Base-by-base conservation (phyloP, 2,888 invertebrate genomes). In the Orthonychiurus folsomi region DNA sequence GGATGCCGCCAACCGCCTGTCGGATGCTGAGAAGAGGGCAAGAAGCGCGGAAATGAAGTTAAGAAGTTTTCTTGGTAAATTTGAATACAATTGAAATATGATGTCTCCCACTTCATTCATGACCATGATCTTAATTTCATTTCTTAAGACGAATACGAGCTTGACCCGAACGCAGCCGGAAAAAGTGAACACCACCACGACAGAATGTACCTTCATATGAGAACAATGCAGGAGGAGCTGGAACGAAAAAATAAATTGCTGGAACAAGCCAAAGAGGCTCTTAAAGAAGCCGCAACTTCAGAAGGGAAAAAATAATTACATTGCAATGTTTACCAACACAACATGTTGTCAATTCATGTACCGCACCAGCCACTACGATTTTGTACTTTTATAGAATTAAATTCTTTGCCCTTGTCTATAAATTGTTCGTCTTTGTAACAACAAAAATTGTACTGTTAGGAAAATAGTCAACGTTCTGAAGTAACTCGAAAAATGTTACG, bases 41-140 rank as follows among this genome's bases (percentile, higher is more conserved):
- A 67, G 69, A 62, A 70, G 71, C 60, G 57, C 70, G 9, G 71
- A 73, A 62, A 69, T 73, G 70, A 70, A 66, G 56, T 63, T 73
- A 2, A 67, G 63, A 53, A 64, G 66, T 3, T 68, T 73, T 58
- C 63, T 73, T 52, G 69, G 24, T 52, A 9, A 52, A 20, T 23
- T 20, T n/a, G n/a, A n/a, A n/a, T n/a, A n/a, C n/a, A n/a, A n/a
- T n/a, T n/a, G n/a, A n/a, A 52, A 21, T 20, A 52, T 20, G 20
- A 52, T 9, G 5, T 52, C 9, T 20, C 9, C 12, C n/a, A 37
- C n/a, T n/a, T n/a, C n/a, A n/a, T n/a, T n/a, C n/a, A n/a, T n/a
- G n/a, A n/a, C n/a, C n/a, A n/a, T n/a, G n/a, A n/a, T n/a, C n/a
- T n/a, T n/a, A n/a, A n/a, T n/a, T n/a, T n/a, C n/a, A n/a, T n/a